Evolutionary conservation across 2,113 vertebrate species (phyloP).

Genomic region (Prunella himalayana): DNA sequence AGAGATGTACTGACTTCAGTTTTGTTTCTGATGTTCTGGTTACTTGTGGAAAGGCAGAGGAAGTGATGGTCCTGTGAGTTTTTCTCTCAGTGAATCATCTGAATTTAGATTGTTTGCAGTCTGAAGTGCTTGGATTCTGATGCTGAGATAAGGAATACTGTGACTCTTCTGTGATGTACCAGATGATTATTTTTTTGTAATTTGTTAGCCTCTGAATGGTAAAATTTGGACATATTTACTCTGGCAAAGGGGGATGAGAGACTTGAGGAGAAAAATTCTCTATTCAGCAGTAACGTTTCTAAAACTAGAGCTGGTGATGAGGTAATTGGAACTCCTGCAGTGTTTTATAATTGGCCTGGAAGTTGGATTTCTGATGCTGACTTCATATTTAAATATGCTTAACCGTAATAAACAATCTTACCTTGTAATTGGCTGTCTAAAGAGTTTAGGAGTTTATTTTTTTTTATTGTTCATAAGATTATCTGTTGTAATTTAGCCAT

Average conservation of each 20-base stretch:
- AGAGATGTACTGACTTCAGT: not conserved
- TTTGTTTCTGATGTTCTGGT: not conserved
- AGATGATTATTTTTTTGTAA: not conserved
- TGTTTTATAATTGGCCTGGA: not conserved
- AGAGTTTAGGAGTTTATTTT: not conserved
- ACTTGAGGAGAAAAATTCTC: slow-evolving; percentile 7
- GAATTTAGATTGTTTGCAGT: not conserved
- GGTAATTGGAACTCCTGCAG: not conserved
- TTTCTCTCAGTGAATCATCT: not conserved
- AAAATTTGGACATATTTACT: not conserved
- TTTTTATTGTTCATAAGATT: not conserved
- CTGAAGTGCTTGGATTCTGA: not conserved
- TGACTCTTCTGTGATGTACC: not conserved
- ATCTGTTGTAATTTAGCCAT: not conserved
- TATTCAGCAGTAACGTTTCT: not conserved
- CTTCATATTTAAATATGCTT: slow-evolving; percentile 3
- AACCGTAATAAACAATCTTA: not conserved
- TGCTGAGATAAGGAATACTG: not conserved
- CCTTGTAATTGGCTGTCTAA: not conserved
- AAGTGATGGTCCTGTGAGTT: not conserved
- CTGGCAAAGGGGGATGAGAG: not conserved
- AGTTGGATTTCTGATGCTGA: not conserved
- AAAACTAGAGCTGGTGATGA: not conserved
- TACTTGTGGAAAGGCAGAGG: not conserved
- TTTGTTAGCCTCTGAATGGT: not conserved